Percentiles rank a stretch among this genome's conserved stretches.
phyloP scores from a whole-genome alignment of 2,797 vertebrate species.

The Xerus rutilus region DNA sequence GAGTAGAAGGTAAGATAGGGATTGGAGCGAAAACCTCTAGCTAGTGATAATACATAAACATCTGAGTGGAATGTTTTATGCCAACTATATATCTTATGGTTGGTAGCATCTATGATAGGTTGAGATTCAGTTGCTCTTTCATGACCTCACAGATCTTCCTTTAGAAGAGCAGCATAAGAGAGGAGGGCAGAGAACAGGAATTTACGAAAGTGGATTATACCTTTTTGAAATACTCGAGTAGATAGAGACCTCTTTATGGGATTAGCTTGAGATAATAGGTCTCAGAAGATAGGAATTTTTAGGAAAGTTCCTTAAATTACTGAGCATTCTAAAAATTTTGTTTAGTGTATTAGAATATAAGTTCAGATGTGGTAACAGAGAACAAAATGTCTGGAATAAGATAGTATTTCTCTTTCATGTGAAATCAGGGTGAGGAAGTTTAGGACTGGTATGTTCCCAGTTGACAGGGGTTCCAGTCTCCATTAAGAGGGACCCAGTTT shows the following conservation, averaged over 20 bases:
- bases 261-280: neutral
- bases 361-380: neutral
- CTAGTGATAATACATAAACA: neutral
- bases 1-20: neutral
- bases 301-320: neutral
- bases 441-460: neutral
- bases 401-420: neutral
- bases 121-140: constrained; percentile 8
- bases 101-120: neutral
- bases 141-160: neutral
- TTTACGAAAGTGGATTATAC: neutral
- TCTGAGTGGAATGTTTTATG: too few relatives aligned
- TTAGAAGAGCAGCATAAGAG: neutral
- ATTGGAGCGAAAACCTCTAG: neutral
- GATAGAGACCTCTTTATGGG: neutral
- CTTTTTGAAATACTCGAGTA: neutral
- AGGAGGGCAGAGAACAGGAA: neutral
- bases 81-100: neutral
- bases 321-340: neutral
- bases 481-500: neutral
- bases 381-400: neutral
- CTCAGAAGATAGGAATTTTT: neutral
- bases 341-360: neutral
- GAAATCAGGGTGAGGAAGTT: neutral
- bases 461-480: neutral